phyloP scores from a whole-genome alignment of 2,888 invertebrate species.

The Caenorhabditis sp. region DNA sequence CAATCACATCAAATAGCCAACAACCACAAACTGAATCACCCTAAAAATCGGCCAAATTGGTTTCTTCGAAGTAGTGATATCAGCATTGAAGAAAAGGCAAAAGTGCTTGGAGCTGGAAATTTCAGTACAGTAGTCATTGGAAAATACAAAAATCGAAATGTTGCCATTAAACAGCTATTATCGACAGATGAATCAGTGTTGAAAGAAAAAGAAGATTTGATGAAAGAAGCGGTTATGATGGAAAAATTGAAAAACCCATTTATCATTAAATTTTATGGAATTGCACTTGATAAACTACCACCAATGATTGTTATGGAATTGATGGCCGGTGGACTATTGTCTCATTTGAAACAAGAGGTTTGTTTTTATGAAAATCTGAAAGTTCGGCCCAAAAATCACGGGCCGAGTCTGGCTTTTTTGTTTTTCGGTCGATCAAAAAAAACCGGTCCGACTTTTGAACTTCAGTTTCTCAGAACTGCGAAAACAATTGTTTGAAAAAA shows the following conservation, averaged over 20 bases:
- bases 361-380: neutral
- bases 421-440: no score
- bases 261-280: constrained; percentile 22
- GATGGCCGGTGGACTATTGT: constrained; percentile 12
- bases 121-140: constrained; percentile 20
- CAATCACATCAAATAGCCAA: constrained; percentile 8
- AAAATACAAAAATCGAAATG: constrained; percentile 13
- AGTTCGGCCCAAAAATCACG: no score
- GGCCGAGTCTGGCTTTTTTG: no score
- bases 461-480: no score
- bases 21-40: neutral
- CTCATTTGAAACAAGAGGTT: constrained; percentile 6
- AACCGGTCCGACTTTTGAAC: no score
- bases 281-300: constrained; percentile 11
- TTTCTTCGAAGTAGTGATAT: neutral
- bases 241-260: constrained; percentile 16
- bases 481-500: no score
- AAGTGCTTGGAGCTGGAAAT: constrained; percentile 15
- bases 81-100: constrained; percentile 1
- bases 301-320: constrained; percentile 26
- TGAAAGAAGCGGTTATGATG: constrained; percentile 28
- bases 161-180: constrained; percentile 17
- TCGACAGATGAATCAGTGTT: neutral
- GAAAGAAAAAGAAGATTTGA: constrained; percentile 4
- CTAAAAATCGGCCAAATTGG: neutral